Evolutionary conservation across 2,888 invertebrate genomes (phyloP).

Genomic region (Apamea anceps): DNA sequence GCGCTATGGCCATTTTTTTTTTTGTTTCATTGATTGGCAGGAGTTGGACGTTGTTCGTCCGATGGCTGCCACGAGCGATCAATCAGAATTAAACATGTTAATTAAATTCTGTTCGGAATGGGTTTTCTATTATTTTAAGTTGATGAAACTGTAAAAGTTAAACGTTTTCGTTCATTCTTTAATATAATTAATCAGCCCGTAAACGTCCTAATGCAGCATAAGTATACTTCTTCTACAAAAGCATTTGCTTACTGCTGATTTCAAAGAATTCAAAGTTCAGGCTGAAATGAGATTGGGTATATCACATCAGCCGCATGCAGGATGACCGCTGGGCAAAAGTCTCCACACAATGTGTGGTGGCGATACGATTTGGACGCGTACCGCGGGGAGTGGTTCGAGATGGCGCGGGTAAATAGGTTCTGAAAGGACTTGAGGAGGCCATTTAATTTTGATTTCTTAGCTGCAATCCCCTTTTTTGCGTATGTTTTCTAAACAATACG

Average conservation of each 20-base stretch:
- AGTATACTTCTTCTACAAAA: neutral
- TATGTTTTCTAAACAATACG: neutral
- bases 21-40: slow-evolving; percentile 34
- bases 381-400: no score
- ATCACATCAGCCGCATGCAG: no score
- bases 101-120: slow-evolving; percentile 32
- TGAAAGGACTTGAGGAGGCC: no score
- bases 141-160: neutral
- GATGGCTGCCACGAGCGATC: neutral
- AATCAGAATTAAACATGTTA: slow-evolving; percentile 46
- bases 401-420: no score
- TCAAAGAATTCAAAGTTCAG: neutral
- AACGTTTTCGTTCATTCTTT: neutral
- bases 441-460: neutral
- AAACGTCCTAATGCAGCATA: neutral
- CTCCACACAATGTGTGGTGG: no score
- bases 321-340: no score
- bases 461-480: neutral
- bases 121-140: neutral
- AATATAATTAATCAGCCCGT: no score
- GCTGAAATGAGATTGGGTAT: neutral
- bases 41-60: slow-evolving; percentile 9
- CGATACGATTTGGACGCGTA: no score
- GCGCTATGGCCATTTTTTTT: neutral
- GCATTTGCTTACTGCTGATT: neutral